Evolutionary conservation across 2,797 vertebrate species (phyloP).

Genomic region (Taeniopygia guttata): DNA sequence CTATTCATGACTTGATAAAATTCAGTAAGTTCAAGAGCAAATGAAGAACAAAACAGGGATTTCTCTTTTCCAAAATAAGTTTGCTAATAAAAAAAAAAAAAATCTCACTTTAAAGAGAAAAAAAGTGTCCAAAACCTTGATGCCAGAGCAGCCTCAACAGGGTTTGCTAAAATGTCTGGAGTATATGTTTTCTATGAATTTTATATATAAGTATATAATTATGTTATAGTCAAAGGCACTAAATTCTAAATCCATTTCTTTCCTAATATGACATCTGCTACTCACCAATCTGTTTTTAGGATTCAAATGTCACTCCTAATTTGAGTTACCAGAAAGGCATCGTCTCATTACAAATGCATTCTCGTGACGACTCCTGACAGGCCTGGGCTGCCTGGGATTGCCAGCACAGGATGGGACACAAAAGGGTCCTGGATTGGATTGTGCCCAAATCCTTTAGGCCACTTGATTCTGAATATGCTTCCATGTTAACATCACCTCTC

Average conservation of each 20-base stretch:
- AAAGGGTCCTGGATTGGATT: background rate
- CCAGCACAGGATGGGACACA: background rate
- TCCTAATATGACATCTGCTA: slow-evolving; percentile 60
- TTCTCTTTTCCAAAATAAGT: slow-evolving; percentile 56
- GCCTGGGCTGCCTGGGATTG: background rate
- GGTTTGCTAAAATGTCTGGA: slow-evolving; percentile 34
- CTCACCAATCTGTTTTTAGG: slow-evolving; percentile 25
- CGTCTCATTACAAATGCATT: slow-evolving; percentile 3
- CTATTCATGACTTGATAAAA: slow-evolving; percentile 65
- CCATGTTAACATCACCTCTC: background rate
- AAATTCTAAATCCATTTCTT: slow-evolving; percentile 68
- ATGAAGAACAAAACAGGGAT: slow-evolving; percentile 31
- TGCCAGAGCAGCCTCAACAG: background rate
- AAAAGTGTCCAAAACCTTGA: background rate
- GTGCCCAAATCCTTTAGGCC: background rate
- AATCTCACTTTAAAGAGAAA: background rate
- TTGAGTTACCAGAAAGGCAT: slow-evolving; percentile 51
- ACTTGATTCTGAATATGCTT: background rate
- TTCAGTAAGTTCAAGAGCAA: slow-evolving; percentile 76
- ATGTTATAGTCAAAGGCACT: slow-evolving; percentile 75
- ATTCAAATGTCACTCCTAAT: slow-evolving; percentile 41
- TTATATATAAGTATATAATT: slow-evolving; percentile 50
- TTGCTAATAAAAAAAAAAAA: slow-evolving; percentile 34
- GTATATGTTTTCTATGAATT: slow-evolving; percentile 37
- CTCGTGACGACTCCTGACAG: background rate